phyloP scores from a whole-genome alignment of 2,797 vertebrate genomes.

The Phoxinus dragarum region DNA sequence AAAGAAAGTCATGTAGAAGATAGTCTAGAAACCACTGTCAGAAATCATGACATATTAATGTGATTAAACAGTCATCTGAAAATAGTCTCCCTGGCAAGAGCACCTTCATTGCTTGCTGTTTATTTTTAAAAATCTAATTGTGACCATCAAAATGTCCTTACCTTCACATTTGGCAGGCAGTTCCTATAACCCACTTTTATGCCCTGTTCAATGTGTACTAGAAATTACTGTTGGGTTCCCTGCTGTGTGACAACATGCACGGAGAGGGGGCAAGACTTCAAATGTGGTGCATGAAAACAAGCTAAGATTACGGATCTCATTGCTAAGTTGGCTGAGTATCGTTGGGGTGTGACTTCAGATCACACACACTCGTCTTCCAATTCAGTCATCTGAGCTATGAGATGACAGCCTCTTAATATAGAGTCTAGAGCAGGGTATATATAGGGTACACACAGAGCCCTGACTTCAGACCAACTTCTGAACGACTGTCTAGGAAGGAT shows the following conservation, averaged over 20 bases:
- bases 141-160: constrained; percentile 21
- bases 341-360: constrained; percentile 57
- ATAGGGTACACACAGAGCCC: constrained; percentile 63
- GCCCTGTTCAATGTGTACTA: constrained; percentile 66
- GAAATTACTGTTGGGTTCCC: constrained; percentile 43
- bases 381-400: constrained; percentile 72
- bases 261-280: constrained; percentile 25
- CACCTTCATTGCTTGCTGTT: constrained; percentile 40
- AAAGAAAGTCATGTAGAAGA: neutral
- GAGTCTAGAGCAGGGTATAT: constrained; percentile 78
- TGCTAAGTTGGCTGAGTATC: constrained; percentile 56
- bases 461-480: constrained; percentile 39
- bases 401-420: constrained; percentile 85
- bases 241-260: constrained; percentile 57
- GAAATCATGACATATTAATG: constrained; percentile 16
- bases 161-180: constrained; percentile 28
- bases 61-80: neutral
- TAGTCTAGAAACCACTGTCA: neutral
- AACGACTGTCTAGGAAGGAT: constrained; percentile 28
- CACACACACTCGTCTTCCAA: constrained; percentile 72
- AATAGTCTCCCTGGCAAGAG: neutral
- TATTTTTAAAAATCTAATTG: constrained; percentile 46
- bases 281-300: constrained; percentile 55
- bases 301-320: constrained; percentile 63
- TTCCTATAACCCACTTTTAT: constrained; percentile 55